phyloP scores from a whole-genome alignment of 1,140 invertebrate genomes.

The Marisa cornuarietis region DNA sequence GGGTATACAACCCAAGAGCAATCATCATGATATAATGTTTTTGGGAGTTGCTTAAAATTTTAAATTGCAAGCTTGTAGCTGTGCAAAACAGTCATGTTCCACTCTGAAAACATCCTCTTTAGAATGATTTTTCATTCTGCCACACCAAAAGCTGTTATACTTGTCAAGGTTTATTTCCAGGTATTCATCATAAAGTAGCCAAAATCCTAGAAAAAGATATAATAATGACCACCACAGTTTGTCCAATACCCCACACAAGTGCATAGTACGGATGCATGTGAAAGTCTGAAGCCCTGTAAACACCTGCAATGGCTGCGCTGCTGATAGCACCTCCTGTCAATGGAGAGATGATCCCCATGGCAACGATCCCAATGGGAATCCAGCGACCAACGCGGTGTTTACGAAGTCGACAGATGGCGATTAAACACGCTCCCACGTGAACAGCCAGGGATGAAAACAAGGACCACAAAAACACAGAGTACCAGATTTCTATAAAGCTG shows the following conservation, averaged over 20 bases:
- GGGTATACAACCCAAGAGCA: too few relatives aligned
- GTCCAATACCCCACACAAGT: conserved; percentile 91
- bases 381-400: conserved; percentile 92
- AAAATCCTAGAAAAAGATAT: conserved; percentile 92
- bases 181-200: conserved; percentile 80
- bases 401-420: conserved; percentile 87
- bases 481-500: conserved; percentile 87
- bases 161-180: too few relatives aligned
- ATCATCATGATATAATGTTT: too few relatives aligned
- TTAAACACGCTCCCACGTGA: conserved; percentile 87
- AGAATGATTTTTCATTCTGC: too few relatives aligned
- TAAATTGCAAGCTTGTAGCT: too few relatives aligned
- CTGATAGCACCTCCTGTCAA: conserved; percentile 87
- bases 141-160: too few relatives aligned
- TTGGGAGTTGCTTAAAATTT: too few relatives aligned
- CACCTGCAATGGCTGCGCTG: conserved; percentile 92
- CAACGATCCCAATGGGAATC: conserved; percentile 85
- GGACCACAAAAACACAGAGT: conserved; percentile 93
- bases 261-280: conserved; percentile 90
- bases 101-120: too few relatives aligned
- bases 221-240: conserved; percentile 86
- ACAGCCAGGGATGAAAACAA: conserved; percentile 92
- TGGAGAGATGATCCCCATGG: conserved; percentile 87
- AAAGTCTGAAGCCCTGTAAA: conserved; percentile 87
- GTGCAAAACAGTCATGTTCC: too few relatives aligned